Evolutionary conservation across 2,888 invertebrate species (phyloP).

Genomic region (Brachylomia viminalis): DNA sequence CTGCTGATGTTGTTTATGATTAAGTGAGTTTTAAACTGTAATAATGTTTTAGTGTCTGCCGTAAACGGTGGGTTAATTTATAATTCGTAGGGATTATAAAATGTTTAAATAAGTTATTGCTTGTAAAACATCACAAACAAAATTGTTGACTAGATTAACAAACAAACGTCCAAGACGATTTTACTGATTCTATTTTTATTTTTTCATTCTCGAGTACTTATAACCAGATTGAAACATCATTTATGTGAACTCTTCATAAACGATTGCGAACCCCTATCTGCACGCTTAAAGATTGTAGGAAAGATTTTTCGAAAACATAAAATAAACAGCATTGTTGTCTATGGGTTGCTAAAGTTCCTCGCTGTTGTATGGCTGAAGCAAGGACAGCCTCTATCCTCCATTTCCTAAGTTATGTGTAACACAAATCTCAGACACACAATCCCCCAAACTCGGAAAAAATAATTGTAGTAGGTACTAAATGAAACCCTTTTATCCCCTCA

Average conservation of each 20-base stretch:
- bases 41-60: conserved; percentile 46
- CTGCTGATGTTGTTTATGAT: conserved; percentile 70
- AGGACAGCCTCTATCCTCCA: background rate
- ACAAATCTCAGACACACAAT: background rate
- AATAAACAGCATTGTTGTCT: background rate
- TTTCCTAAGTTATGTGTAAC: background rate
- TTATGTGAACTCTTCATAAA: conserved; percentile 18
- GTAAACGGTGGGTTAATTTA: conserved; percentile 57
- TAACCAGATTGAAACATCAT: conserved; percentile 24
- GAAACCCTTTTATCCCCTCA: background rate
- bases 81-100: conserved; percentile 53
- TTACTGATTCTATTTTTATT: no score
- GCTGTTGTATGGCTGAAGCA: background rate
- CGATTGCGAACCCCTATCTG: background rate
- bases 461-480: background rate
- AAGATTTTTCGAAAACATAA: background rate
- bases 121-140: conserved; percentile 34
- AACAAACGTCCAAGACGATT: no score
- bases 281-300: background rate
- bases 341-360: background rate
- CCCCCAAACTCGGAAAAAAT: background rate
- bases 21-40: conserved; percentile 69
- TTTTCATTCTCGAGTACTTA: no score
- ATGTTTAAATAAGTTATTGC: conserved; percentile 42
- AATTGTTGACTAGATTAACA: background rate